Base-by-base conservation (phyloP, 2,113 vertebrate species). In the Tapirus terrestris region DNA sequence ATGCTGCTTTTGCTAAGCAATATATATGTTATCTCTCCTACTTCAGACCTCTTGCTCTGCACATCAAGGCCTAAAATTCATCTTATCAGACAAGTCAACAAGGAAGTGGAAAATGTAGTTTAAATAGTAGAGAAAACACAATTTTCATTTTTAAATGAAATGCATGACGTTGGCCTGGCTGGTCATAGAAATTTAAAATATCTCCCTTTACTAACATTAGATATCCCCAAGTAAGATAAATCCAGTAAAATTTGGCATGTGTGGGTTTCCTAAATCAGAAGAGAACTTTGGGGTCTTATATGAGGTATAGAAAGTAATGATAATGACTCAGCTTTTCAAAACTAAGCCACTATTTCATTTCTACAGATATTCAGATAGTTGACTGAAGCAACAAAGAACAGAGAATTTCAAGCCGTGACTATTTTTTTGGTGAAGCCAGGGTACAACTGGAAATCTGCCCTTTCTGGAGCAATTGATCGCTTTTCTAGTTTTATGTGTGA, bases 121-220 rank as follows among this genome's bases (percentile, higher is more conserved):
- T 82, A 72, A 87, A 67, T 58, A 67, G 1, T 36, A 70, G 9
- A 9, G 14, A 51, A 89, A 92, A 92, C 48, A 89, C 20, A 61
- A 56, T 53, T 90, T 91, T 88, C 36, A 88, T 91, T 82, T 90
- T 94, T 60, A 90, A 91, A 68, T n/a, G 9, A 83, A 97, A 79
- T 85, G 8, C 13, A 80, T 79, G 12, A 81, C 8, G 9, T 39
- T 39, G 29, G 21, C 43, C 29, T 72, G 60, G 16, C 21, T 48
- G 1, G 11, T 79, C 21, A n/a, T 75, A 72, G 27, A 53, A 70
- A 67, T 81, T 75, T 63, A 61, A 83, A 83, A 73, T 51, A 11
- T 70, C 29, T 84, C 21, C 48, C 27, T 53, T 86, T 76, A 82
- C 7, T 84, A 27, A 36, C 39, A 1, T 56, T 84, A 76, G 16